A percentile compares a stretch with the other conserved stretches of the same genome.
Evolutionary conservation across 1,140 invertebrate genomes (phyloP).

Genomic region (Saxidomus purpurata): DNA sequence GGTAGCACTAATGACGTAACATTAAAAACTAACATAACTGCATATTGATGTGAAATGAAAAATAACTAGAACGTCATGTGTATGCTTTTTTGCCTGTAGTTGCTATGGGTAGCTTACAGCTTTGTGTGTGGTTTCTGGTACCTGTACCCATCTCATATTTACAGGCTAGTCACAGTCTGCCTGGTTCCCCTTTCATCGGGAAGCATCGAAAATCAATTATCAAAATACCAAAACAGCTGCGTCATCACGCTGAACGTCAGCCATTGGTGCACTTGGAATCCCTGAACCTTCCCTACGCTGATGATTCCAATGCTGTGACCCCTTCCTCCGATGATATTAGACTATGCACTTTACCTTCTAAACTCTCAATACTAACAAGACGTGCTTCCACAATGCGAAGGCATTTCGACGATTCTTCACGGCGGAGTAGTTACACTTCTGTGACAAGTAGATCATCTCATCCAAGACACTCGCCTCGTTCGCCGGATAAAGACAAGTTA

Average conservation of each 20-base stretch:
- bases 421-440: constrained; percentile 82
- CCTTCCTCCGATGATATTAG: constrained; percentile 96
- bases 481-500: constrained; percentile 56
- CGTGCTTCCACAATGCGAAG: constrained; percentile 74
- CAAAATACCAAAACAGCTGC: constrained; percentile 90
- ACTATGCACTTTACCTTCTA: constrained; percentile 84
- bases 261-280: constrained; percentile 98
- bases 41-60: too few relatives aligned
- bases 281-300: constrained; percentile 98
- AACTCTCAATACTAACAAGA: constrained; percentile 75
- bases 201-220: constrained; percentile 89
- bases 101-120: constrained; percentile 16
- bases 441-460: constrained; percentile 79
- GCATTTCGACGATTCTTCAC: constrained; percentile 70
- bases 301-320: constrained; percentile 98
- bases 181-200: constrained; percentile 97
- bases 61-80: too few relatives aligned
- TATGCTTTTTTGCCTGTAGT: constrained; percentile 18
- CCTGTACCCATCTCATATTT: constrained; percentile 73
- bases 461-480: constrained; percentile 67
- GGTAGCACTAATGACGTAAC: too few relatives aligned
- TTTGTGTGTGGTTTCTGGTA: constrained; percentile 35
- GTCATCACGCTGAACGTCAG: constrained; percentile 93
- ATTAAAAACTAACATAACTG: too few relatives aligned
- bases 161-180: constrained; percentile 98